Percentiles rank a stretch among this genome's conserved stretches.
phyloP scores from a whole-genome alignment of 2,888 invertebrate genomes.

The Ephialtes manifestator region DNA sequence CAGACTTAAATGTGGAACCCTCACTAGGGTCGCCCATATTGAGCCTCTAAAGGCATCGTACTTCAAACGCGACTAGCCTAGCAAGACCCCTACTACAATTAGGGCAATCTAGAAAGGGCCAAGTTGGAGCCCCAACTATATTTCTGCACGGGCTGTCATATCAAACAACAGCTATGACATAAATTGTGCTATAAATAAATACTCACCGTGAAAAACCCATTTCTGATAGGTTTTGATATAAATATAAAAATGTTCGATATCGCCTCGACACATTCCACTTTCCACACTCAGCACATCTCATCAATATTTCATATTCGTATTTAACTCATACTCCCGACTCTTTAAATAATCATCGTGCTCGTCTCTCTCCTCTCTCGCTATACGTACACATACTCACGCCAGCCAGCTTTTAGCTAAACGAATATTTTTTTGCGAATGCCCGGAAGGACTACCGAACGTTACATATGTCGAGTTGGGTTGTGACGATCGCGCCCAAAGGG shows the following conservation, averaged over 20 bases:
- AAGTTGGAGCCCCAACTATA: too few species aligned
- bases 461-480: constrained; percentile 16
- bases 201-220: background rate
- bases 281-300: background rate
- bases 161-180: too few species aligned
- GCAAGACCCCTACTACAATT: too few species aligned
- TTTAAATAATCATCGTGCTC: constrained; percentile 4
- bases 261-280: background rate
- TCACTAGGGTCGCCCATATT: too few species aligned
- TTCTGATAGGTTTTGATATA: background rate
- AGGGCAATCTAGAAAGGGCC: too few species aligned
- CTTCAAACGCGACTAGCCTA: too few species aligned
- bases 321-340: background rate
- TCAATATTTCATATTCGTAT: background rate
- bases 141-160: too few species aligned
- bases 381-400: background rate
- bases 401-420: constrained; percentile 15
- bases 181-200: background rate
- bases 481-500: constrained; percentile 9
- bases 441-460: background rate
- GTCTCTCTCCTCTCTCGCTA: background rate
- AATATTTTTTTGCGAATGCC: constrained; percentile 28
- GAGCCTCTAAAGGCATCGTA: too few species aligned
- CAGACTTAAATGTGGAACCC: too few species aligned
- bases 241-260: background rate